Conservation (phyloP, 2,113 vertebrate species). For the Casuarius casuarius region DNA sequence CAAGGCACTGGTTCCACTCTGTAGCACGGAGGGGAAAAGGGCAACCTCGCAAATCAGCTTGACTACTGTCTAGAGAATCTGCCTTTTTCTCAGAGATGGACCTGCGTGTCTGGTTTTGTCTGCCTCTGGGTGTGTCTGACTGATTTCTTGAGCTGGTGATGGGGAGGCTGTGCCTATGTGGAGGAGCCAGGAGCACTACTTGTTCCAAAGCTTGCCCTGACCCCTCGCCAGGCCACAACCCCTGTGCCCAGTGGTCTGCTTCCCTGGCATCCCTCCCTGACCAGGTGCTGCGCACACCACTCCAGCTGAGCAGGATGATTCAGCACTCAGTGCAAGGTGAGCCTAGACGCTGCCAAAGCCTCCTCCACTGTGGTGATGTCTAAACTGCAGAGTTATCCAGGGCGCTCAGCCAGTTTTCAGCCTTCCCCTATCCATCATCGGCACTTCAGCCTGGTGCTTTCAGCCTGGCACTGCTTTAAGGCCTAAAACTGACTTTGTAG, state of each 20-base stretch:
- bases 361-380: background rate
- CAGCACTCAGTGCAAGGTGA: background rate
- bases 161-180: rapidly evolving
- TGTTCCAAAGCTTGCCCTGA: background rate
- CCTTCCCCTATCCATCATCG: conserved; percentile 9
- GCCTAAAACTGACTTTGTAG: background rate
- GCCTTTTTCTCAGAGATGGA: background rate
- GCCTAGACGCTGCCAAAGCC: background rate
- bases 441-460: background rate
- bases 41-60: background rate
- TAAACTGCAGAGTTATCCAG: background rate
- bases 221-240: background rate
- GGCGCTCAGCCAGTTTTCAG: conserved; percentile 7
- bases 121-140: background rate
- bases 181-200: background rate
- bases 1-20: background rate
- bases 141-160: rapidly evolving
- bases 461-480: background rate
- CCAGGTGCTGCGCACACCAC: background rate
- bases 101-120: background rate
- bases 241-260: background rate
- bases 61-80: background rate
- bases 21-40: background rate
- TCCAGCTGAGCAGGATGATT: conserved; percentile 26
- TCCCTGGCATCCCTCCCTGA: background rate